Conservation (phyloP, 1,140 invertebrate species). For the Drosophila tristis region DNA sequence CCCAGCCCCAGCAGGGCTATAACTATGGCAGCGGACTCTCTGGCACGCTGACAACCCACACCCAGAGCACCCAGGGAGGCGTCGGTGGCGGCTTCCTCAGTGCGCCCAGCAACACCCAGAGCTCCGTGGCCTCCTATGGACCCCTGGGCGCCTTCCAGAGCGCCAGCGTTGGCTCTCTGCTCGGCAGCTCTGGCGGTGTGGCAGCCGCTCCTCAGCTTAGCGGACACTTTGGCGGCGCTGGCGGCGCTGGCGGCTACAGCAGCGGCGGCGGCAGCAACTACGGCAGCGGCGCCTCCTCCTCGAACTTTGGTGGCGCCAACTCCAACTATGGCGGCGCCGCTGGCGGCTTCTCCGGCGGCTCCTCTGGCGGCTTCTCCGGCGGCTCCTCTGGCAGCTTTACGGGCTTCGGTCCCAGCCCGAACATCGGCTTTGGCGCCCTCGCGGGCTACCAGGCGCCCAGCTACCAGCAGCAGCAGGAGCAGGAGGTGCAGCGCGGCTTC, state of each 20-base stretch:
- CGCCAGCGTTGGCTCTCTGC: slow-evolving; percentile 65
- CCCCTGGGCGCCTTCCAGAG: slow-evolving; percentile 66
- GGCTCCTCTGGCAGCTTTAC: slow-evolving; percentile 22
- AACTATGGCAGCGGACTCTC: slow-evolving; percentile 76
- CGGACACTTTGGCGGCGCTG: slow-evolving; percentile 25
- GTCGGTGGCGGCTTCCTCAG: slow-evolving; percentile 30
- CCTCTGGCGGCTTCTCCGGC: slow-evolving; percentile 13
- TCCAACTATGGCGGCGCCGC: slow-evolving; percentile 11
- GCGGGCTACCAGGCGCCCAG: slow-evolving; percentile 65
- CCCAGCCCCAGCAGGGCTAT: slow-evolving; percentile 64
- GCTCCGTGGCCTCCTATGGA: slow-evolving; percentile 56
- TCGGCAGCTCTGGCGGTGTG: slow-evolving; percentile 25
- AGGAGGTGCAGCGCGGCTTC: slow-evolving; percentile 58
- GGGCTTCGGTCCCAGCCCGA: slow-evolving; percentile 62
- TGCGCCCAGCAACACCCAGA: slow-evolving; percentile 52
- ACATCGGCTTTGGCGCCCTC: slow-evolving; percentile 60
- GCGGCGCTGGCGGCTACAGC: background rate
- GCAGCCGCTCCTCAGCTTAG: slow-evolving; percentile 12
- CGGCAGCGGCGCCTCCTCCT: slow-evolving; percentile 8
- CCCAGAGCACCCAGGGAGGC: background rate
- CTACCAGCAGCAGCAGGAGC: slow-evolving; percentile 71
- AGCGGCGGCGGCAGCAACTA: slow-evolving; percentile 8
- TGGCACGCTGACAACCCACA: slow-evolving; percentile 35
- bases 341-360: slow-evolving; percentile 4
- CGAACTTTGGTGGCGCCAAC: slow-evolving; percentile 1